phyloP scores from a whole-genome alignment of 2,797 vertebrate genomes.

The Aldrovandia affinis region DNA sequence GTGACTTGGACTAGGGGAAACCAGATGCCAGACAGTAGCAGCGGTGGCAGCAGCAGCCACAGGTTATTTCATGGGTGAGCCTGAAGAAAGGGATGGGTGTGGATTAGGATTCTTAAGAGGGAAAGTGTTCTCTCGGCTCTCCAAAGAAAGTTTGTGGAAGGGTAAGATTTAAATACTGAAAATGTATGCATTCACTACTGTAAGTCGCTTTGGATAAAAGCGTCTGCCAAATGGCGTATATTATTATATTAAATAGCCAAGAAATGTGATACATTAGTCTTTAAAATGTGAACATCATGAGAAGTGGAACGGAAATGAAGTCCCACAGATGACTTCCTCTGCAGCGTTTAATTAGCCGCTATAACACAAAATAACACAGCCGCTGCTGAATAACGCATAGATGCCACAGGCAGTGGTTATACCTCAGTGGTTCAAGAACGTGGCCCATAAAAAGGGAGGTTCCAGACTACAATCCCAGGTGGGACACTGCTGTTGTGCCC shows the following conservation, averaged over 20 bases:
- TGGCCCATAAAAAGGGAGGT: background rate
- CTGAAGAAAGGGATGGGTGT: background rate
- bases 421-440: background rate
- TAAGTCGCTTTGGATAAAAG: no score
- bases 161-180: background rate
- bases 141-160: background rate
- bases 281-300: background rate
- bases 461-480: background rate
- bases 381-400: background rate
- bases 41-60: background rate
- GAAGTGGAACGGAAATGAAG: background rate
- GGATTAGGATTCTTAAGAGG: conserved; percentile 6
- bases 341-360: background rate
- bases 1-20: conserved; percentile 7
- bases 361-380: background rate
- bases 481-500: background rate
- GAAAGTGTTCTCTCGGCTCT: background rate
- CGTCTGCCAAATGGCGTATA: no score
- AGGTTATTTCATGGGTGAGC: background rate
- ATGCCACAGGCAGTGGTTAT: background rate
- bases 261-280: background rate
- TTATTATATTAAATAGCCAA: no score
- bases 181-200: no score
- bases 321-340: background rate
- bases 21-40: conserved; percentile 31